These are phyloP conservation scores for Palythoa caribaeorum DNA, from an alignment of 92 coral and sea anemone species.

Conservation along the genomic window DNA sequence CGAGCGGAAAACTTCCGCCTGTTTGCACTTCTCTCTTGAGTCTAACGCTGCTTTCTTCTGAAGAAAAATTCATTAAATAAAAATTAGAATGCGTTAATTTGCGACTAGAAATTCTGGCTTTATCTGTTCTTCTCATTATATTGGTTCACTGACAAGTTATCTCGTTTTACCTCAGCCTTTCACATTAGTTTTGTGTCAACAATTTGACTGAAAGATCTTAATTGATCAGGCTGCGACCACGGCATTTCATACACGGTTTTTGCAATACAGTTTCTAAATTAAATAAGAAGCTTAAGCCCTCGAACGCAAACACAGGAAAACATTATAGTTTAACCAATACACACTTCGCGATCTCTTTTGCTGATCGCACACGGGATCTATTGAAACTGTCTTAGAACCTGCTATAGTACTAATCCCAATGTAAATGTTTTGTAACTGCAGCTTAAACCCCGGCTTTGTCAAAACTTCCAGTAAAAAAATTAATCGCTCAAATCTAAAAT, in stretches of 20 bases:
- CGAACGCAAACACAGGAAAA: too few relatives aligned
- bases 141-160: too few relatives aligned
- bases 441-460: not conserved
- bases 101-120: too few relatives aligned
- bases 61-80: not conserved
- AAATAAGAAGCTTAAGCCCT: not conserved
- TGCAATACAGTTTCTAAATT: too few relatives aligned
- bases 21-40: not conserved
- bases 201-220: not conserved
- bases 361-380: too few relatives aligned
- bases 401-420: not conserved
- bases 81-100: not conserved
- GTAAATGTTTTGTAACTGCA: not conserved
- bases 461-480: not conserved
- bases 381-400: too few relatives aligned
- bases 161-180: not conserved
- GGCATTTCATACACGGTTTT: too few relatives aligned
- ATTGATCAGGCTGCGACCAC: too few relatives aligned
- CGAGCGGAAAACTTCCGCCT: constrained; percentile 4
- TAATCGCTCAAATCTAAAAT: not conserved
- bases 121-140: too few relatives aligned
- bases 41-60: not conserved
- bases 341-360: too few relatives aligned
- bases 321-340: too few relatives aligned
- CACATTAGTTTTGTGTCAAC: not conserved